Conservation (phyloP, 2,888 invertebrate genomes). For the Scrobipalpa costella region DNA sequence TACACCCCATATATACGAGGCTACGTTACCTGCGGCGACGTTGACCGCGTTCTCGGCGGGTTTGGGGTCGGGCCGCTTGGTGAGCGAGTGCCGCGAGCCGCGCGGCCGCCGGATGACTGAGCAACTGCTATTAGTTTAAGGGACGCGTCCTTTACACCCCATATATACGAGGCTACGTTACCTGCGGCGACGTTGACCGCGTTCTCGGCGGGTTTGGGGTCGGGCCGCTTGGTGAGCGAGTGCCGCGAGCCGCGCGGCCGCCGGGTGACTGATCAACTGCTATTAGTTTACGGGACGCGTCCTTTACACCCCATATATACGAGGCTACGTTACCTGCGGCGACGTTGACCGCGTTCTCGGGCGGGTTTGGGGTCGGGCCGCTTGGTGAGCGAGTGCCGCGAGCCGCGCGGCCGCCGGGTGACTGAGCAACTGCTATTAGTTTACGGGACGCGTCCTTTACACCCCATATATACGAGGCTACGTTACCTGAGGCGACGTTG, state of each 20-base stretch:
- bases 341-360: conserved; percentile 48
- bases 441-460: too few relatives aligned
- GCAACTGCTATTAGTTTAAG: too few relatives aligned
- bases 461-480: too few relatives aligned
- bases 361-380: conserved; percentile 54
- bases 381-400: conserved; percentile 72
- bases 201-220: conserved; percentile 46
- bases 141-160: too few relatives aligned
- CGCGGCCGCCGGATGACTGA: too few relatives aligned
- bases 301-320: too few relatives aligned
- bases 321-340: conserved; percentile 48
- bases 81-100: conserved; percentile 82
- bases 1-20: too few relatives aligned
- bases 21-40: conserved; percentile 51
- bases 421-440: too few relatives aligned
- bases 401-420: conserved; percentile 88
- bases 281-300: not conserved
- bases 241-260: conserved; percentile 88
- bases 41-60: conserved; percentile 48
- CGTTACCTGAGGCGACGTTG: conserved; percentile 54
- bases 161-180: conserved; percentile 30
- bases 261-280: too few relatives aligned
- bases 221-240: conserved; percentile 52
- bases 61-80: conserved; percentile 55
- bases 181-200: conserved; percentile 56